Conservation (phyloP, 2,888 invertebrate genomes). For the Heterodera filipjevi region DNA sequence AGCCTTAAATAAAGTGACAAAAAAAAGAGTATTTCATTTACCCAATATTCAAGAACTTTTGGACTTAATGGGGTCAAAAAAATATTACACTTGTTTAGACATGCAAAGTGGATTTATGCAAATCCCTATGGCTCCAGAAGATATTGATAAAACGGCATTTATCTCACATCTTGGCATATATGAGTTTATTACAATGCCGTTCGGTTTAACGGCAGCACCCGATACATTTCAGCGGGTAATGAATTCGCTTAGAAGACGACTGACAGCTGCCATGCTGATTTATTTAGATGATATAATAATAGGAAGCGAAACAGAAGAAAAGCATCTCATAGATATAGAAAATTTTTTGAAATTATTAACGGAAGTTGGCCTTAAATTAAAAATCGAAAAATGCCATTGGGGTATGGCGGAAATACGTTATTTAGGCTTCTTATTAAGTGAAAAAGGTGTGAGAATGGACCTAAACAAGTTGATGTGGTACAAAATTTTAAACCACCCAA, state of each 20-base stretch:
- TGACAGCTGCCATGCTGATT: conserved; percentile 34
- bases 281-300: conserved; percentile 48
- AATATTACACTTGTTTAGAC: conserved; percentile 43
- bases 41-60: conserved; percentile 37
- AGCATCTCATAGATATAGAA: conserved; percentile 44
- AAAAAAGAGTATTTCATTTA: conserved; percentile 32
- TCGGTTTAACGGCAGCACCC: conserved; percentile 44
- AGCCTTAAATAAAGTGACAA: conserved; percentile 29
- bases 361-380: too few relatives aligned
- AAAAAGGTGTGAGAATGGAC: too few relatives aligned
- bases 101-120: conserved; percentile 44
- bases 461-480: too few relatives aligned
- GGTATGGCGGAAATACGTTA: too few relatives aligned
- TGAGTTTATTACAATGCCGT: conserved; percentile 44
- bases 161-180: conserved; percentile 39
- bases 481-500: too few relatives aligned
- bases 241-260: conserved; percentile 27
- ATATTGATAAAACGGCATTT: conserved; percentile 45
- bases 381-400: too few relatives aligned
- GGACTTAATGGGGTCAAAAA: conserved; percentile 32
- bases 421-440: too few relatives aligned
- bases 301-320: conserved; percentile 32
- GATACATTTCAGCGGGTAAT: conserved; percentile 42
- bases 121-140: conserved; percentile 33
- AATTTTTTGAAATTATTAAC: conserved; percentile 38